Conservation (phyloP, 2,113 vertebrate genomes). For the Ophthalmolycus amberensis region DNA sequence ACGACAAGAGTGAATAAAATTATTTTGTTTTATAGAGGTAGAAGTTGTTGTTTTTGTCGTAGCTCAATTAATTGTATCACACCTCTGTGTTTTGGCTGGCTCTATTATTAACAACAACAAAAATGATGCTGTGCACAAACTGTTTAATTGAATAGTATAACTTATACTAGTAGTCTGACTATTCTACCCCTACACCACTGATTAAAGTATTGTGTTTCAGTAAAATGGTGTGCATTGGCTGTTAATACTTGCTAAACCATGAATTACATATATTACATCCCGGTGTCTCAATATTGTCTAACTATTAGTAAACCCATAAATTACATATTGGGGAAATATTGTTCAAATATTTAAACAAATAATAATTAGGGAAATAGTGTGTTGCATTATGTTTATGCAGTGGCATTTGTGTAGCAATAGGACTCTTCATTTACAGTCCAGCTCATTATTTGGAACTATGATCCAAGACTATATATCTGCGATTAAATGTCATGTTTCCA, state of each 20-base stretch:
- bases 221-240: background rate
- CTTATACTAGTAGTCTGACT: background rate
- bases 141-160: background rate
- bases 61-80: constrained; percentile 30
- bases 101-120: background rate
- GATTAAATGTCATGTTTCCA: constrained; percentile 73
- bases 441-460: constrained; percentile 55
- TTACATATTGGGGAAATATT: constrained; percentile 57
- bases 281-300: constrained; percentile 49
- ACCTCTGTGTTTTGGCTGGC: constrained; percentile 19
- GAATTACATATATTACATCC: constrained; percentile 39
- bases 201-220: constrained; percentile 10
- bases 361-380: constrained; percentile 51
- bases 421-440: constrained; percentile 59
- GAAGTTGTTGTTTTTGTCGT: constrained; percentile 16
- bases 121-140: background rate
- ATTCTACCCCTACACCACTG: background rate
- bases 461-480: constrained; percentile 70
- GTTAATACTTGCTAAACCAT: constrained; percentile 42
- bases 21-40: constrained; percentile 19
- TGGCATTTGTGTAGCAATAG: constrained; percentile 40
- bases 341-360: constrained; percentile 43
- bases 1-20: constrained; percentile 42
- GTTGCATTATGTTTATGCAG: constrained; percentile 44
- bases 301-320: constrained; percentile 41